These are phyloP conservation scores for Chlamydotis undulata DNA, from an alignment of 2,113 vertebrate species.

Conservation along the genomic window DNA sequence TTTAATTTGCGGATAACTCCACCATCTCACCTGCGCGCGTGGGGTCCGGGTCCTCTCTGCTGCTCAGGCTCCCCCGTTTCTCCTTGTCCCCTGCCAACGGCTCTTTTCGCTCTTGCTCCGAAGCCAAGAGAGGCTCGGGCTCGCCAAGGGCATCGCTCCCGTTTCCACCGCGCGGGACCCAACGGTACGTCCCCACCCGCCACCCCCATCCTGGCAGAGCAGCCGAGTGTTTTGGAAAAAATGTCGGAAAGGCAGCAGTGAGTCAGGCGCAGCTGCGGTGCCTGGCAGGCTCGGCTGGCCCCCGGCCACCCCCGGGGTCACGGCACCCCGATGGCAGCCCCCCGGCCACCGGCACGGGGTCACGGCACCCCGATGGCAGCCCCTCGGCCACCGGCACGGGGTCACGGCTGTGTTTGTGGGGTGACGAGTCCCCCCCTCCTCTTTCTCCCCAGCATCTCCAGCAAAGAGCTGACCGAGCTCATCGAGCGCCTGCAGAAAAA, in stretches of 20 bases:
- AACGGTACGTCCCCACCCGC: rapidly evolving
- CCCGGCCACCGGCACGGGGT: background rate
- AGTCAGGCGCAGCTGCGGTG: conserved; percentile 52
- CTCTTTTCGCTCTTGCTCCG: rapidly evolving
- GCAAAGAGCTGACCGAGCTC: conserved; percentile 82
- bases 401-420: rapidly evolving
- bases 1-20: background rate
- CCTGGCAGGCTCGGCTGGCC: conserved; percentile 30
- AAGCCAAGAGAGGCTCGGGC: background rate
- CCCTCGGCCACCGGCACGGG: background rate
- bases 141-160: background rate
- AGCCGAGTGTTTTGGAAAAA: conserved; percentile 23
- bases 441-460: conserved; percentile 72
- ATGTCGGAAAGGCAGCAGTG: conserved; percentile 37
- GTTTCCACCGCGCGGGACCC: background rate
- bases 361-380: background rate
- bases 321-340: background rate
- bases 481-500: conserved; percentile 94
- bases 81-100: background rate
- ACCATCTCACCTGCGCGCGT: rapidly evolving
- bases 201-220: background rate
- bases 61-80: background rate
- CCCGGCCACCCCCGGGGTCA: background rate
- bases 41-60: background rate
- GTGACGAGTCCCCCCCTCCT: background rate